Evolutionary conservation across 2,113 vertebrate species (phyloP).

Genomic region (Chaetodon trifascialis): DNA sequence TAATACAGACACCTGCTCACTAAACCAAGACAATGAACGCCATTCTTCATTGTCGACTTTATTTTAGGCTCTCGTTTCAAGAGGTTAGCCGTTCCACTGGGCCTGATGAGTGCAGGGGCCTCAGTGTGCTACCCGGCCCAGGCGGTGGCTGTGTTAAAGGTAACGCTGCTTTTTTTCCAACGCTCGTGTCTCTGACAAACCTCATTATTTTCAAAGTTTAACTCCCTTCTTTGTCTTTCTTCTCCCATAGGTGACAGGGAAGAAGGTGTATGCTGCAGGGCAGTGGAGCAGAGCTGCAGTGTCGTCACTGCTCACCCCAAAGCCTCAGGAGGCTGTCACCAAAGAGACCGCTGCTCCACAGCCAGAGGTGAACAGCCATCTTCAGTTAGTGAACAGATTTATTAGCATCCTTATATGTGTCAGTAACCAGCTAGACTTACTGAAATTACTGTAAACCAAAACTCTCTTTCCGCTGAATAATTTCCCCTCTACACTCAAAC

Average conservation of each 20-base stretch:
- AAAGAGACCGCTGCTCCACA: slow-evolving; percentile 36
- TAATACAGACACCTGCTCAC: background rate
- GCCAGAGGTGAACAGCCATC: slow-evolving; percentile 58
- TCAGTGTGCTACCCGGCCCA: slow-evolving; percentile 91
- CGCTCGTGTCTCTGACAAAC: background rate
- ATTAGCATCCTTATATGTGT: background rate
- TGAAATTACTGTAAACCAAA: background rate
- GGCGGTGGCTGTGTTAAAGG: slow-evolving; percentile 89
- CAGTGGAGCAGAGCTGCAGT: slow-evolving; percentile 78
- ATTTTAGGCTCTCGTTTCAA: slow-evolving; percentile 87
- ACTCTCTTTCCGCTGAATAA: background rate
- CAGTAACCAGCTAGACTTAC: background rate
- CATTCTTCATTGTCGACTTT: background rate
- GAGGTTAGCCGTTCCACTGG: slow-evolving; percentile 87
- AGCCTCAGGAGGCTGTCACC: slow-evolving; percentile 42
- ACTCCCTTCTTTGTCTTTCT: background rate
- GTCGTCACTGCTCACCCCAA: slow-evolving; percentile 82
- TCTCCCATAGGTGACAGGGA: slow-evolving; percentile 74
- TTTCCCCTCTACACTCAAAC: slow-evolving; percentile 23
- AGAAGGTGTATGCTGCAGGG: slow-evolving; percentile 79
- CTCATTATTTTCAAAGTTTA: background rate
- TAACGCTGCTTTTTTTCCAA: slow-evolving; percentile 44
- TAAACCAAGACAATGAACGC: background rate
- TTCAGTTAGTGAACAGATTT: background rate
- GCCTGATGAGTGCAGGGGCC: slow-evolving; percentile 86